Conservation (phyloP, 2,888 invertebrate genomes). For the Rapana venosa region DNA sequence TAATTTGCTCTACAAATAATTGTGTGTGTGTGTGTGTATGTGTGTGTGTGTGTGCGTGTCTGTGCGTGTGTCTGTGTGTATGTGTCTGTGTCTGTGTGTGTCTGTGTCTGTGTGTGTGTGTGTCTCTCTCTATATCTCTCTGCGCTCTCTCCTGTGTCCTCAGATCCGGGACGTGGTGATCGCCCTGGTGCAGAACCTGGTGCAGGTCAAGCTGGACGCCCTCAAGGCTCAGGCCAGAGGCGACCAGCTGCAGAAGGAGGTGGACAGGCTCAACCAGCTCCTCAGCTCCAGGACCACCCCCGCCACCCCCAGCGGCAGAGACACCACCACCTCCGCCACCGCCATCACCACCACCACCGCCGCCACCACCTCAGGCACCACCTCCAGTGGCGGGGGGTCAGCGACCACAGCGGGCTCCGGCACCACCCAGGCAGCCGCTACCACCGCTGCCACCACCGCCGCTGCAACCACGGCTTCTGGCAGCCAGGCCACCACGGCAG, state of each 20-base stretch:
- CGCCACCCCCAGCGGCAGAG: not conserved
- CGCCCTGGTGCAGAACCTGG: constrained; percentile 25
- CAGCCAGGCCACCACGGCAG: not conserved
- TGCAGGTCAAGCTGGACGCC: constrained; percentile 9
- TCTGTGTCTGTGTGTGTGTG: too few relatives aligned
- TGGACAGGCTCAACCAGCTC: not conserved
- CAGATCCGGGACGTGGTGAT: constrained; percentile 27
- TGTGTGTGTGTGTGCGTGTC: too few relatives aligned
- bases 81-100: too few relatives aligned
- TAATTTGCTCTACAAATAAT: too few relatives aligned
- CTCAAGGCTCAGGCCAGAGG: not conserved
- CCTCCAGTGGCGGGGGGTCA: not conserved
- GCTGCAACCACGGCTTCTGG: not conserved
- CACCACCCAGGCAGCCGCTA: not conserved
- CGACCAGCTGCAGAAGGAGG: not conserved
- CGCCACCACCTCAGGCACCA: not conserved
- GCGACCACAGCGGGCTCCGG: not conserved
- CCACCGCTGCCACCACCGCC: not conserved
- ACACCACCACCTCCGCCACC: not conserved
- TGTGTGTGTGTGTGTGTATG: too few relatives aligned
- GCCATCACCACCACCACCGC: not conserved
- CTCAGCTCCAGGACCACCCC: not conserved
- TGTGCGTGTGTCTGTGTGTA: too few relatives aligned
- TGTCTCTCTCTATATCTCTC: too few relatives aligned
- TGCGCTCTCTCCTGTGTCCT: too few relatives aligned